Conservation (phyloP, 2,113 vertebrate species). For the Cacatua alba region DNA sequence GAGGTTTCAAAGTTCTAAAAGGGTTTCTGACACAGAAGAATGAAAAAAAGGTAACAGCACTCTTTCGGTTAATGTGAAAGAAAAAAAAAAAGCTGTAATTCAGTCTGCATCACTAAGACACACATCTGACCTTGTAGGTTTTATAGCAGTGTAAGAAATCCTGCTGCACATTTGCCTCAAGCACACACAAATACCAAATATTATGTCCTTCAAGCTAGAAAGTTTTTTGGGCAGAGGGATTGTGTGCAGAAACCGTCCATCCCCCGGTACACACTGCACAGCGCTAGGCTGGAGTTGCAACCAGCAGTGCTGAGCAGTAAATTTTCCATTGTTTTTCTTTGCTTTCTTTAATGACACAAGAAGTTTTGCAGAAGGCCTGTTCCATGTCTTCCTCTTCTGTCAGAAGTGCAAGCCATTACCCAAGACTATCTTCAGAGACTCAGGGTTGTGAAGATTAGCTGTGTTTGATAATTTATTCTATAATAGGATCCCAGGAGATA, state of each 20-base stretch:
- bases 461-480: constrained; percentile 20
- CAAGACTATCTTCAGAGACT: not conserved
- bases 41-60: not conserved
- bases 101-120: not conserved
- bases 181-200: not conserved
- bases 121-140: not conserved
- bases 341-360: not conserved
- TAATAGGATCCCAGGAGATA: constrained; percentile 3
- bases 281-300: not conserved
- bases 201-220: not conserved
- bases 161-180: not conserved
- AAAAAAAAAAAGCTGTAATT: not conserved
- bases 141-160: not conserved
- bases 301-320: not conserved
- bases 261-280: not conserved
- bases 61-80: not conserved
- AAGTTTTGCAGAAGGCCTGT: not conserved
- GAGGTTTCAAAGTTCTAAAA: not conserved
- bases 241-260: not conserved
- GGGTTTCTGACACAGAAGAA: not conserved
- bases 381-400: not conserved
- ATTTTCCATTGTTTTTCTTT: not conserved
- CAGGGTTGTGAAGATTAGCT: not conserved
- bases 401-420: not conserved
- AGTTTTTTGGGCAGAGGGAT: not conserved